Percentiles rank a stretch among this genome's conserved stretches.
phyloP scores from a whole-genome alignment of 1,140 invertebrate species.

The Pygmarrhopalites habei region DNA sequence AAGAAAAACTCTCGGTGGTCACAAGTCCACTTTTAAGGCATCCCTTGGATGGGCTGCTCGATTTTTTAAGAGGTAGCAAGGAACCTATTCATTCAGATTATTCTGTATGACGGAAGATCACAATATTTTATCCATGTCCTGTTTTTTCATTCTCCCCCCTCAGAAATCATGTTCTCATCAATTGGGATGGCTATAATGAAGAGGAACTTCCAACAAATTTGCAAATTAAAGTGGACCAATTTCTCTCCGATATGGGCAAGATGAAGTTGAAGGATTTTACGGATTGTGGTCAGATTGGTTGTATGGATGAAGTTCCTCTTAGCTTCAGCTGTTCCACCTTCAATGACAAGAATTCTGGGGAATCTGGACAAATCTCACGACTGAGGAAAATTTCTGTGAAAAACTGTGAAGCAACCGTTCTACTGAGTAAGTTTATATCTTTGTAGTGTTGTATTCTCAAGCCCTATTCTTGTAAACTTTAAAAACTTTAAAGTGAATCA shows the following conservation, averaged over 20 bases:
- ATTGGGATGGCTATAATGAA: conserved; percentile 24
- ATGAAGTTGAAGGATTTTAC: neutral
- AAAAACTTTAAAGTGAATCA: too few species aligned
- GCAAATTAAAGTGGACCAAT: conserved; percentile 16
- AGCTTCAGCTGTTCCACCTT: conserved; percentile 23
- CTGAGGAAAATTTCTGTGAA: conserved; percentile 21
- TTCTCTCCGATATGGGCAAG: neutral
- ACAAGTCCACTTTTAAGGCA: conserved; percentile 34
- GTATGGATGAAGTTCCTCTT: conserved; percentile 37
- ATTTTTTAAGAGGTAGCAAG: conserved; percentile 39
- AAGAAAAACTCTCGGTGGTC: conserved; percentile 8
- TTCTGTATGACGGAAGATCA: too few species aligned
- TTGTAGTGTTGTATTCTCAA: too few species aligned
- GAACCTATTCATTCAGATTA: too few species aligned
- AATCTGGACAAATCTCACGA: neutral
- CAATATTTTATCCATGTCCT: too few species aligned
- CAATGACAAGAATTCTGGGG: neutral
- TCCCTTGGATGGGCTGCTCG: conserved; percentile 38
- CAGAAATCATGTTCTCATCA: conserved; percentile 38
- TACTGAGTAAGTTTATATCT: too few species aligned
- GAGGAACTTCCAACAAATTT: conserved; percentile 24
- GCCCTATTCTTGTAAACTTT: too few species aligned
- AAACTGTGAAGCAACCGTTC: conserved; percentile 35
- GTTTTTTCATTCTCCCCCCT: too few species aligned
- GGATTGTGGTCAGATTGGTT: conserved; percentile 1